Evolutionary conservation across 92 coral and sea anemone genomes (phyloP), one percentile per base, ranked within the genome.

Genomic region (Bergia sp.): DNA sequence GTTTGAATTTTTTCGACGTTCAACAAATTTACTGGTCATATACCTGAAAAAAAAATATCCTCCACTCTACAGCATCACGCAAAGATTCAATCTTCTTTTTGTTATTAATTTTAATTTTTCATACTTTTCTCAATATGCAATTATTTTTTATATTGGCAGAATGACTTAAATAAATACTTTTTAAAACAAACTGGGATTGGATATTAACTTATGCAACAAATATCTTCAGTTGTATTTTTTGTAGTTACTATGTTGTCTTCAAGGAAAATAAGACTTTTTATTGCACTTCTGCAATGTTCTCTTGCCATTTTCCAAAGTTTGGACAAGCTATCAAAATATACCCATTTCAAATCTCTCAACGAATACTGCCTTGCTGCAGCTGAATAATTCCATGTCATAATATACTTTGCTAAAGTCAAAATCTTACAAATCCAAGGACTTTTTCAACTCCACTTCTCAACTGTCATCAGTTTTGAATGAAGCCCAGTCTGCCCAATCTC

Each of bases 141-240:
- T 47, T 47, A 36, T 84, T 44, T 84, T 45, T 71, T 29, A 74
- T 67, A 45, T 83, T 75, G 71, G 78, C 44, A 84, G 75, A 50
- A 69, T 72, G 79, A 71, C 77, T 84, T 84, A 84, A 84, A 65
- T 65, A 84, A 84, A 65, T 65, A 65, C 57, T 83, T 84, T 84
- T 84, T 38, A 80, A 84, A 84, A 71, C 78, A 84, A 84, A 84
- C 87, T 69, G 66, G 79, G 36, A 84, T 47, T 84, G 87, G 69
- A 49, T 67, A 58, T 81, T 81, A 84, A 84, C 53, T 84, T 71
- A 84, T 84, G 87, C 39, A 84, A 84, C 87, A 84, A 84, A 71
- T 84, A 84, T 49, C 41, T 84, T 29, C 29, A 29, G 29, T 29
- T 44, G 45, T 84, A 84, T 74, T 29, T 84, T 15, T 44, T 40